A percentile compares a stretch with the other conserved stretches of the same genome.
phyloP scores from a whole-genome alignment of 2,113 vertebrate genomes.

The Myotis lucifugus region DNA sequence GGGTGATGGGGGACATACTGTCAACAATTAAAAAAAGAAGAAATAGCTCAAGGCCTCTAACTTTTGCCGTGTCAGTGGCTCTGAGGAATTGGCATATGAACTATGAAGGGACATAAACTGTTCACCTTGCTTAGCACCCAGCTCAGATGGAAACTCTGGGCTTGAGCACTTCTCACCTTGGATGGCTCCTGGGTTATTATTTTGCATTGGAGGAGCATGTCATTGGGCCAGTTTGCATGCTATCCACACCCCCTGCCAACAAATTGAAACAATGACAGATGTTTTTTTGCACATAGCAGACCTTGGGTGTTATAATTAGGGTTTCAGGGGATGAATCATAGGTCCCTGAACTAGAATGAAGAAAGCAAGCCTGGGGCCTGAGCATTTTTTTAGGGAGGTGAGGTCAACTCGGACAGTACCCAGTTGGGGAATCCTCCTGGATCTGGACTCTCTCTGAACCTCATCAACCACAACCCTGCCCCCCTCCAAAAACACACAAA shows the following conservation, averaged over 20 bases:
- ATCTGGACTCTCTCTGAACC: constrained; percentile 20
- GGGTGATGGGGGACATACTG: too few species aligned
- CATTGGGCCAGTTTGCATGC: neutral
- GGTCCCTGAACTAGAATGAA: constrained; percentile 68
- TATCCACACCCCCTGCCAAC: neutral
- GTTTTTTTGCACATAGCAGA: constrained; percentile 68
- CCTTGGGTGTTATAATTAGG: constrained; percentile 74
- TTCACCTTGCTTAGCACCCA: neutral
- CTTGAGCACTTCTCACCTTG: neutral
- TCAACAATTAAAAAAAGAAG: neutral
- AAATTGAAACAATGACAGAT: constrained; percentile 66
- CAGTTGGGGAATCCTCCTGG: constrained; percentile 38
- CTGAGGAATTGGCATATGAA: neutral
- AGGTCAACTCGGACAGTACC: constrained; percentile 42
- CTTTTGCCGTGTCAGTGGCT: neutral
- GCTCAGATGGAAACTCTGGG: neutral
- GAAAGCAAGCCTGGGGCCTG: constrained; percentile 64
- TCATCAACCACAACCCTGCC: neutral
- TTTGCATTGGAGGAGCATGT: neutral
- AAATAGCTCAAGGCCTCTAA: neutral
- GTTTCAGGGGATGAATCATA: constrained; percentile 71
- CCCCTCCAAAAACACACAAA: neutral
- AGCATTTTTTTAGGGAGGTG: constrained; percentile 58
- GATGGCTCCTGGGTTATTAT: neutral
- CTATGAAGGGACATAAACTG: neutral